Percentiles rank a stretch among this genome's conserved stretches.
These are phyloP conservation scores for Montifringilla adamsi DNA, from an alignment of 2,113 vertebrate genomes.

Conservation along the genomic window DNA sequence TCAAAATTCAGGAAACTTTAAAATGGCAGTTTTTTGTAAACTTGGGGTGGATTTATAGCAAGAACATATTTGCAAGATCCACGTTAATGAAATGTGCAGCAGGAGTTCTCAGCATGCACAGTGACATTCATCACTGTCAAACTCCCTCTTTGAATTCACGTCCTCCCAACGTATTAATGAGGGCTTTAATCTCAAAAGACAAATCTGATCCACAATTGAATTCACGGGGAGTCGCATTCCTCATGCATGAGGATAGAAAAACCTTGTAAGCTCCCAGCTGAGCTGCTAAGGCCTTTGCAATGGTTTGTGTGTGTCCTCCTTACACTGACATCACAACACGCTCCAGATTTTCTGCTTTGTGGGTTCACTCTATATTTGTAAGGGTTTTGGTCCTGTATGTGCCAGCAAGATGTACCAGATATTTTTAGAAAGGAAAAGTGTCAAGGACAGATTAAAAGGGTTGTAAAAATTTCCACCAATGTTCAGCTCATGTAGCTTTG, in stretches of 20 bases:
- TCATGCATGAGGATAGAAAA: not conserved
- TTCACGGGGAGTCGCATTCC: constrained; percentile 9
- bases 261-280: not conserved
- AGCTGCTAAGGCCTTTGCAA: not conserved
- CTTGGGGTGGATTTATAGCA: not conserved
- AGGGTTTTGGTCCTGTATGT: not conserved
- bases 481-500: not conserved
- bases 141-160: not conserved
- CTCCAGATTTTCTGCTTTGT: not conserved
- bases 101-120: not conserved
- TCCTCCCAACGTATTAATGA: not conserved
- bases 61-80: not conserved
- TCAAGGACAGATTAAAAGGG: not conserved
- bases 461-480: not conserved
- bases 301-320: not conserved
- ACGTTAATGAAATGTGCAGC: not conserved
- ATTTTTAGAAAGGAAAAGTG: not conserved
- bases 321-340: not conserved
- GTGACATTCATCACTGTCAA: not conserved
- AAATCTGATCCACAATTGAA: not conserved
- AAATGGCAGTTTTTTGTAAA: not conserved
- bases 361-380: not conserved
- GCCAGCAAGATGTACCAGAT: not conserved
- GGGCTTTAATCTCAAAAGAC: not conserved
- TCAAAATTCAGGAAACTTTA: not conserved